A percentile compares a stretch with the other conserved stretches of the same genome.
Conservation (phyloP, 2,113 vertebrate genomes). For the Epinephelus lanceolatus region DNA sequence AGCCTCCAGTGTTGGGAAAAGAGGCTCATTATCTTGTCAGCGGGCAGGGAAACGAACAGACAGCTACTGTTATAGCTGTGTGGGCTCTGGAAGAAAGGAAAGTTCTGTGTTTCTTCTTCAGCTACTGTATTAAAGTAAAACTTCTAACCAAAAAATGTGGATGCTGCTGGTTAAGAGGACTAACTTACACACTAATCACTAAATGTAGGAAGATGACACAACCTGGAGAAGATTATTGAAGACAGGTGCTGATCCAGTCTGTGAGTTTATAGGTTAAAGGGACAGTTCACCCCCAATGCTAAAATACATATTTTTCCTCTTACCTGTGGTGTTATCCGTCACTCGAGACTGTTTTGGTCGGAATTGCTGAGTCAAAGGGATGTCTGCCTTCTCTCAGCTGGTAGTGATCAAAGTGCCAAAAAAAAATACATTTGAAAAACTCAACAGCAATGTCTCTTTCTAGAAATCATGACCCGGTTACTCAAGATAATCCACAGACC, state of each 20-base stretch:
- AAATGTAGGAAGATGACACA: not conserved
- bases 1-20: slow-evolving; percentile 46
- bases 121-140: not conserved
- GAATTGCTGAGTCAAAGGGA: too few relatives aligned
- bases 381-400: too few relatives aligned
- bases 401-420: too few relatives aligned
- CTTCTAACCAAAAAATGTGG: not conserved
- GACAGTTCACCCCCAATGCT: too few relatives aligned
- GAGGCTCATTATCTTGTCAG: slow-evolving; percentile 71
- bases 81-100: slow-evolving; percentile 29
- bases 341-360: too few relatives aligned
- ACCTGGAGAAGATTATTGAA: not conserved
- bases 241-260: not conserved
- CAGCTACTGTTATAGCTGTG: slow-evolving; percentile 8
- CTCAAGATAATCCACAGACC: too few relatives aligned
- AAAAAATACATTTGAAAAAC: too few relatives aligned
- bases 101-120: slow-evolving; percentile 2
- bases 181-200: not conserved
- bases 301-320: not conserved
- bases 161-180: not conserved
- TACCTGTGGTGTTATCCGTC: too few relatives aligned
- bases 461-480: too few relatives aligned
- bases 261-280: not conserved
- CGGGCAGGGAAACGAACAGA: slow-evolving; percentile 7
- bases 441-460: too few relatives aligned